phyloP scores from a whole-genome alignment of 2,888 invertebrate genomes.

The Acanthosepion esculentum region DNA sequence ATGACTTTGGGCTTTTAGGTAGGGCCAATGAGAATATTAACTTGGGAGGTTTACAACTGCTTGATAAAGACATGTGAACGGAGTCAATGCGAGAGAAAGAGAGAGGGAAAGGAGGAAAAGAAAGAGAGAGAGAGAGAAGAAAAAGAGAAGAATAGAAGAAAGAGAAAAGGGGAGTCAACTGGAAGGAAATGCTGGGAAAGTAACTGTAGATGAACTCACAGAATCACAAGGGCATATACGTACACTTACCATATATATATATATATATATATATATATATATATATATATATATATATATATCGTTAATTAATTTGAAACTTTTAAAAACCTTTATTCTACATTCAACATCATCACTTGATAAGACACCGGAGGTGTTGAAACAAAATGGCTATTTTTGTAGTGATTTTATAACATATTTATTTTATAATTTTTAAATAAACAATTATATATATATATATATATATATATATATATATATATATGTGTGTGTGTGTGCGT shows the following conservation, averaged over 20 bases:
- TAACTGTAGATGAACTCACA: neutral
- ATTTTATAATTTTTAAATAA: too few species aligned
- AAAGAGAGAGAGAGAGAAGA: neutral
- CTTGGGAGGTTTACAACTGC: neutral
- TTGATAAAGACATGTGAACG: neutral
- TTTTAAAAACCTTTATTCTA: too few species aligned
- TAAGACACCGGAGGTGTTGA: too few species aligned
- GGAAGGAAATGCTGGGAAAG: neutral
- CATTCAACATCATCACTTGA: too few species aligned
- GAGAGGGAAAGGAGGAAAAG: neutral
- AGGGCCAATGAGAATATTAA: neutral
- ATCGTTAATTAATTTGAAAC: too few species aligned
- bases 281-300: too few species aligned
- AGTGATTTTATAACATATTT: too few species aligned
- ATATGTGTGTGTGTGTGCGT: too few species aligned
- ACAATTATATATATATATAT: too few species aligned
- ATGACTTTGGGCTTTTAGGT: neutral
- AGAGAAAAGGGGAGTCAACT: neutral
- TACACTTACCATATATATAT: neutral
- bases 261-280: too few species aligned
- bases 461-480: neutral
- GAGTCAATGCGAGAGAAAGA: neutral
- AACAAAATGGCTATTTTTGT: too few species aligned
- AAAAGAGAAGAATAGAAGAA: too few species aligned
- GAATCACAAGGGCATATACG: neutral